Evolutionary conservation across 2,888 invertebrate species (phyloP), one percentile per base, ranked within the genome.

Genomic region (Eumerus sabulonum): DNA sequence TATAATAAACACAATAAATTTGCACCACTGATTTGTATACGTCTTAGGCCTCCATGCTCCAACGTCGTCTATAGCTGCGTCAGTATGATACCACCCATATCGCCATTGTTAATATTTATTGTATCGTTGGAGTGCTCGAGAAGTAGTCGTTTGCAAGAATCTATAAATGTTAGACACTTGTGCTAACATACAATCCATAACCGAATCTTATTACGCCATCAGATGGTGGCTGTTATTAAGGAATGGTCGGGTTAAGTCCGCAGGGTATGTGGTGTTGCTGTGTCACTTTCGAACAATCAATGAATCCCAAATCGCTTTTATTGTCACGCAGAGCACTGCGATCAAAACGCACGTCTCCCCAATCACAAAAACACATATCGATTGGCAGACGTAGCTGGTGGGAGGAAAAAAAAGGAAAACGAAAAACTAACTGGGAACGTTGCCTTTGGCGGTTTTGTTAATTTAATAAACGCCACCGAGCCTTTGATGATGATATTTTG

Each of bases 401-500:
- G 27, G 7, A 7, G 27, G 27, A 4, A 7, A 7, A 27, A 27
- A 27, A 27, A 27, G 27, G 27, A 2, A 27, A 27, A 27, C 27
- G 27, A 27, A 27, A 2, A 7, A 27, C 27, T n/a, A n/a, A n/a
- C n/a, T n/a, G n/a, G n/a, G 27, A 71, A 60, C 66, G 54, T 54
- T 71, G 54, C 71, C 66, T 76, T 60, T 16, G 60, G 76, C 71
- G 60, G 60, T 60, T 76, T 60, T 70, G 48, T 71, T 76, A 76
- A 76, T 76, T 76, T 76, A 76, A 76, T 76, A 76, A 76, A 71
- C 60, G 60, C 60, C 66, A 76, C 56, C 60, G 38, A 63, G 56
- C 60, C 71, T 71, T 76, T 76, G 76, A 76, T 66, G 71, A 66
- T 76, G 71, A 76, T 76, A 71, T 71, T 76, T 76, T 76, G 71